Percentiles rank a stretch among this genome's conserved stretches.
These are phyloP conservation scores for Andricus curvator DNA, from an alignment of 2,888 invertebrate species.

Conservation along the genomic window DNA sequence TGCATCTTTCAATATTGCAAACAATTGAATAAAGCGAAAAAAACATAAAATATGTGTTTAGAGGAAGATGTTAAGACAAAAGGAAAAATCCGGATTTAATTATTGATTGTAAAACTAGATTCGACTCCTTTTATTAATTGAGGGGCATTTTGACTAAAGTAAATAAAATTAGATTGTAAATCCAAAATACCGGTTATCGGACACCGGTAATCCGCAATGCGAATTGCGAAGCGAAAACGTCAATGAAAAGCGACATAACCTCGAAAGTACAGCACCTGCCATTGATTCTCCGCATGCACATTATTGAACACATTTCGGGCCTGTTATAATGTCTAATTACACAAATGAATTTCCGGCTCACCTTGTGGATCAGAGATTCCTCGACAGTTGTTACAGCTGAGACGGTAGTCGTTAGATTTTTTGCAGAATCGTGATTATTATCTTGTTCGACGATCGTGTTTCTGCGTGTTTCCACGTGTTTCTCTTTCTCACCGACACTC, in stretches of 20 bases:
- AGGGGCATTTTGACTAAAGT: neutral
- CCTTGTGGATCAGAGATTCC: conserved; percentile 46
- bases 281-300: neutral
- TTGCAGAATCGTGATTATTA: conserved; percentile 19
- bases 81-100: neutral
- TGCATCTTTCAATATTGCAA: no score
- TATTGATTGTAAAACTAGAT: neutral
- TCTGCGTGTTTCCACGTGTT: no score
- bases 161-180: neutral
- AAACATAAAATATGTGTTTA: no score
- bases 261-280: conserved; percentile 43
- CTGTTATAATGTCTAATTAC: conserved; percentile 25
- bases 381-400: neutral
- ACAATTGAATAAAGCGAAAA: no score
- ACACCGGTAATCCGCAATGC: conserved; percentile 7
- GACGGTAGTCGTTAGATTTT: neutral
- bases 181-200: neutral
- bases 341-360: conserved; percentile 50
- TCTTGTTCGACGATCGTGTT: neutral
- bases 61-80: neutral
- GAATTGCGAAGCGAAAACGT: conserved; percentile 29
- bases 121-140: neutral
- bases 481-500: no score
- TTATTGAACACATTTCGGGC: neutral
- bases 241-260: conserved; percentile 39